Evolutionary conservation across 2,797 vertebrate species (phyloP), one percentile per base, ranked within the genome.

Genomic region (Chaunax sp.): DNA sequence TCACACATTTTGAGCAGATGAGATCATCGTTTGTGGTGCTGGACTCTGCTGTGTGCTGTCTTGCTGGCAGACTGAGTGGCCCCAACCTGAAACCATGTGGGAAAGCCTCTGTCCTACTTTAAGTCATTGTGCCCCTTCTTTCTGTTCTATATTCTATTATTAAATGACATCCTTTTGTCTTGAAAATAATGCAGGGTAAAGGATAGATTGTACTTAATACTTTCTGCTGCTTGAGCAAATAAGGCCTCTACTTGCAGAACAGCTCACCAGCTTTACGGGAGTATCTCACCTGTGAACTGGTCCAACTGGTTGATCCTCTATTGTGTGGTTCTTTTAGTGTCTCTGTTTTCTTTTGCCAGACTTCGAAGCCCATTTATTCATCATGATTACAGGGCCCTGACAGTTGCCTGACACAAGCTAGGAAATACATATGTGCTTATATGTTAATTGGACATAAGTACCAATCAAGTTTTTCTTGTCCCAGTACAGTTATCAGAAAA

Each of bases 1-100:
- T 82, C 63, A 77, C 78, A 88, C 85, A 90, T 92, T 91, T 87
- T 85, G 66, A 80, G 26, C 69, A 77, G 77, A 86, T 92, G 86
- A 92, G 82, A 73, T 91, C 90, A 91, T 79, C 7, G 49, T 78
- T 78, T 74, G 72, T 69, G 64, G 38, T 66, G 64, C 73, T 64
- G 52, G 43, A 71, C 67, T 78, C 43, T 15, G 37, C 59, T 71
- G n/a, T 66, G 45, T 15, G 37, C 59, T 67, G 20, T 66, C 43
- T 63, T 82, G 63, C 57, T 75, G 50, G 68, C 58, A 78, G 61
- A 78, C 52, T 73, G 35, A 78, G 70, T 51, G 55, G 40, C 64
- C 67, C 50, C 44, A 66, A 74, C 63, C 68, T 84, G 67, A 85
- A 82, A 78, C 72, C 50, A 60, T 66, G 61, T 67, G 62, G 30